Evolutionary conservation across 2,797 vertebrate species (phyloP).

Genomic region (Sylvia borin): DNA sequence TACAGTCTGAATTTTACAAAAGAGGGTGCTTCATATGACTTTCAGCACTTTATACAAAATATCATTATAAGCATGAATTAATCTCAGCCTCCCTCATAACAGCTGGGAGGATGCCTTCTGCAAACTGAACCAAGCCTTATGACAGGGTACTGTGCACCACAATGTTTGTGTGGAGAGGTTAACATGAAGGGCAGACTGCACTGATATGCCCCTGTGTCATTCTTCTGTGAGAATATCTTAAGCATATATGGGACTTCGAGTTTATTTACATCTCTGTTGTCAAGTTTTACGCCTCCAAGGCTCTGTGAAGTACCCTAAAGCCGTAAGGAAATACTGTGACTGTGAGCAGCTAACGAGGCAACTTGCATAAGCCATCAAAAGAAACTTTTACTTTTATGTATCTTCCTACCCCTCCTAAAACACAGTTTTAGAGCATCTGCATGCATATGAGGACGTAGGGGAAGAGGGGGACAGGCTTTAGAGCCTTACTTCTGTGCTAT

Average conservation of each 20-base stretch:
- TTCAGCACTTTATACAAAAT: no score
- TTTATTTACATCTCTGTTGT: not conserved
- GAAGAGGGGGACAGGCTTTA: not conserved
- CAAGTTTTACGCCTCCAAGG: not conserved
- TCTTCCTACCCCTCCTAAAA: not conserved
- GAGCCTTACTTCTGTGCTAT: not conserved
- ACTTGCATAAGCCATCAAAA: not conserved
- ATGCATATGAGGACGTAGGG: fast-evolving
- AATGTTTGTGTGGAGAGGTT: not conserved
- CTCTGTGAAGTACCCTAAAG: not conserved
- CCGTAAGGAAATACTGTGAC: not conserved
- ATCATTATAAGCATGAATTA: no score
- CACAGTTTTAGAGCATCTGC: not conserved
- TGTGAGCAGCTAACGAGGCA: not conserved
- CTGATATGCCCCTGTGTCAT: not conserved
- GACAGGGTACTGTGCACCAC: not conserved
- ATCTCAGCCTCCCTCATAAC: no score
- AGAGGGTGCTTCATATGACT: no score
- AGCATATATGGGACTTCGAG: not conserved
- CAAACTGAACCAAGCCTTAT: not conserved
- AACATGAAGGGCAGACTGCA: not conserved
- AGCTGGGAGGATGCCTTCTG: not conserved
- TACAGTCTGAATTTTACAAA: no score
- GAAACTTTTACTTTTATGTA: not conserved
- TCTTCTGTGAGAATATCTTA: not conserved